Percentiles rank a stretch among this genome's conserved stretches.
Conservation (phyloP, 2,888 invertebrate species). For the Agrilus biguttatus region DNA sequence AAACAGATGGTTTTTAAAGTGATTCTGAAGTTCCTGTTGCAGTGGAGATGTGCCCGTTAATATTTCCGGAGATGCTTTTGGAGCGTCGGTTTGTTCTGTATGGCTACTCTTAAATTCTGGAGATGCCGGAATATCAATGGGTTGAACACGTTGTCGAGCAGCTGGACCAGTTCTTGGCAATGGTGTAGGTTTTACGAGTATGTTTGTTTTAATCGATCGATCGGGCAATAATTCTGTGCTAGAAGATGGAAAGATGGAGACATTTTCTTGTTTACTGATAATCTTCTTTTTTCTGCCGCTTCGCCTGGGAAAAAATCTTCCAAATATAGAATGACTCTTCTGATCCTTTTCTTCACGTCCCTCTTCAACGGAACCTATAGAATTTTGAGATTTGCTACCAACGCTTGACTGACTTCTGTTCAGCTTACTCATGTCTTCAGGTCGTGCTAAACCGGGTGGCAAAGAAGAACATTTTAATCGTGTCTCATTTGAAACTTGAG, state of each 20-base stretch:
- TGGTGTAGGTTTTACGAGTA: not conserved
- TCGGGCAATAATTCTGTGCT: not conserved
- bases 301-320: slow-evolving; percentile 50
- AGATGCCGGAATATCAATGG: slow-evolving; percentile 36
- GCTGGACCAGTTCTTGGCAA: slow-evolving; percentile 35
- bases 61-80: slow-evolving; percentile 19
- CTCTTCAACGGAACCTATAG: slow-evolving; percentile 20
- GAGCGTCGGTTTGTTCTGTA: slow-evolving; percentile 11
- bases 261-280: slow-evolving; percentile 28
- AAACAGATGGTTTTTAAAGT: slow-evolving; percentile 21
- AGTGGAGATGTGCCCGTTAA: slow-evolving; percentile 16
- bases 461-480: slow-evolving; percentile 50
- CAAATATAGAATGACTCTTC: slow-evolving; percentile 45
- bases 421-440: slow-evolving; percentile 36
- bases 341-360: slow-evolving; percentile 25
- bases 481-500: slow-evolving; percentile 27
- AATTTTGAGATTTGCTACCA: slow-evolving; percentile 26
- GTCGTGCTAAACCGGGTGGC: slow-evolving; percentile 44
- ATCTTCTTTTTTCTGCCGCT: slow-evolving; percentile 55
- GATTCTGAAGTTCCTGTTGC: slow-evolving; percentile 23
- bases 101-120: slow-evolving; percentile 20
- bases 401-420: slow-evolving; percentile 34
- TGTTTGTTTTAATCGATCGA: not conserved
- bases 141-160: slow-evolving; percentile 39
- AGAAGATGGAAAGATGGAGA: slow-evolving; percentile 13